Evolutionary conservation across 2,113 vertebrate species (phyloP), one percentile per base, ranked within the genome.

Genomic region (Python bivittatus): DNA sequence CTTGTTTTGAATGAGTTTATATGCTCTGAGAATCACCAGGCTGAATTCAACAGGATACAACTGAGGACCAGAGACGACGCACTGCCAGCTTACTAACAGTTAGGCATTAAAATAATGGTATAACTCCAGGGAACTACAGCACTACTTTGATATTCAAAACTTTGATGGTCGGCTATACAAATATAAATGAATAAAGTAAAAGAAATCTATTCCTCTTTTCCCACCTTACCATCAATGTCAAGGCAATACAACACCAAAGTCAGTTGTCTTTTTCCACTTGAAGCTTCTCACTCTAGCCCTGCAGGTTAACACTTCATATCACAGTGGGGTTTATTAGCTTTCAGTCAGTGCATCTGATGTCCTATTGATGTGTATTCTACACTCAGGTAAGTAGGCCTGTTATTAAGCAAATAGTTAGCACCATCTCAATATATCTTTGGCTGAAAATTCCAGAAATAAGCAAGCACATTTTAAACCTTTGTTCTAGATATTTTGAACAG

Each of bases 261-360:
- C 60, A 38, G 54, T 84, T 89, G 72, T 61, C 88, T 89, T 44
- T 89, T 88, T 89, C 88, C 88, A 57, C 91, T 89, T 89, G 91
- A 89, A 54, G 72, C 57, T 58, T 84, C 79, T 64, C 79, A 89
- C 44, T 58, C n/a, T 57, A 84, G 57, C 87, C 87, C 52, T 61
- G 44, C 87, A 92, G 88, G 91, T 89, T 89, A 89, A 89, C 57
- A 85, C 56, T 89, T 92, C 48, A 92, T 84, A 83, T 85, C 87
- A 89, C 91, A 89, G 64, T 92, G 88, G 91, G 64, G 72, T 85
- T 92, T 92, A 92, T 92, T 92, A 92, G 53, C 56, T 92, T 88
- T 84, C 91, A 84, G 25, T 84, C 86, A 58, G 29, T 53, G n/a
- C 42, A 42, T 68, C 79, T 79, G 52, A 91, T 61, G 61, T 79